Evolutionary conservation across 2,113 vertebrate species (phyloP), one percentile per base, ranked within the genome.

Genomic region (Hymenochirus boettgeri): DNA sequence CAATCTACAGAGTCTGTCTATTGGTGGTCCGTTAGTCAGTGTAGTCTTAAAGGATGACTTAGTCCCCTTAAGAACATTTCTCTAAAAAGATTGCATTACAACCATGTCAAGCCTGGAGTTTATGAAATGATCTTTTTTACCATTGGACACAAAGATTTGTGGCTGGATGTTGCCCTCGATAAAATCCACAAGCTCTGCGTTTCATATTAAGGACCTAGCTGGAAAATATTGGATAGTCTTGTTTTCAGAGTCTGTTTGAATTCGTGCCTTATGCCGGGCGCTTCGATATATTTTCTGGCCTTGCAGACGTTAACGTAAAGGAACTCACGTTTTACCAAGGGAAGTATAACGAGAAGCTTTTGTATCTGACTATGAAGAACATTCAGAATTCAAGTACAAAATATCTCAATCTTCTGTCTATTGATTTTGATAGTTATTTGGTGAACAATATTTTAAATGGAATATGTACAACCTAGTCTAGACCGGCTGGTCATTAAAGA

Each of bases 391-490:
- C 83, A 25, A 35, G 1, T 0, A 42, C 92, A 57, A 80, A 73
- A 17, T 27, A 56, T 4, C 37, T 93, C 61, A 79, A 27, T 8
- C 79, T 93, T 53, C 72, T 88, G 59, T 84, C 86, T 42, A 80
- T 93, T 1, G 90, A 93, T 75, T 93, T 92, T n/a, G 89, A 90
- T 13, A 87, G 88, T 35, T 93, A 89, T 1, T 80, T 78, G 1
- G 76, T 62, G 3, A 74, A 78, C 69, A 55, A 76, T 5, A 61
- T 80, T 11, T 75, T 62, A 0, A 69, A 56, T 3, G 77, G 69
- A 1, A 78, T 61, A 74, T 80, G 29, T 77, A 70, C 3, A 50
- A 87, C 39, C 78, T 3, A 18, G 2, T 23, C 74, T 93, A 10
- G 71, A 87, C 31, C 50, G 39, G 2, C 56, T 93, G 65, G 72